These are phyloP conservation scores for Myotis brandtii DNA, from an alignment of 2,113 vertebrate genomes.

Conservation along the genomic window DNA sequence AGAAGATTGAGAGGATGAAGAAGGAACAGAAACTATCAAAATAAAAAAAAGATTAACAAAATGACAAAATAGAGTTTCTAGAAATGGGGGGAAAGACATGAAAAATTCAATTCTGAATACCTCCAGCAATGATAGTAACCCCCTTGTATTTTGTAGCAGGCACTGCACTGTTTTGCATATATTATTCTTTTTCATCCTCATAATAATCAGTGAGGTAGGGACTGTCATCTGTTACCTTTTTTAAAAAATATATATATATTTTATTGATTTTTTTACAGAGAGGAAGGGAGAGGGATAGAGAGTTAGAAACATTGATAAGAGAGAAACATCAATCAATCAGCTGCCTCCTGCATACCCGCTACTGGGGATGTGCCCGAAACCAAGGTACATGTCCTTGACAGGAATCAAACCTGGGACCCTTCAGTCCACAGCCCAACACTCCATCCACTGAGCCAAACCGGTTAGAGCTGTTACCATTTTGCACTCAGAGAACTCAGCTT, in stretches of 20 bases:
- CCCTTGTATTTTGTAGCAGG: not conserved
- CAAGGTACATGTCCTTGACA: too few relatives aligned
- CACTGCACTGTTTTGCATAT: rapidly evolving
- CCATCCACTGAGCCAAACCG: too few relatives aligned
- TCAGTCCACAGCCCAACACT: too few relatives aligned
- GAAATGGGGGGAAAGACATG: not conserved
- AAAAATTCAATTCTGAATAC: not conserved
- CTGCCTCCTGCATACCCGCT: too few relatives aligned
- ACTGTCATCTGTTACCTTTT: not conserved
- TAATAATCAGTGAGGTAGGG: not conserved
- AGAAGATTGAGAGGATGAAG: not conserved
- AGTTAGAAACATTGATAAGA: too few relatives aligned
- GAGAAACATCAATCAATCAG: too few relatives aligned
- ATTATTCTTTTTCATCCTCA: not conserved
- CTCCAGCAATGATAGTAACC: not conserved
- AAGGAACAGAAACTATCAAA: not conserved
- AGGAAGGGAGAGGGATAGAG: too few relatives aligned
- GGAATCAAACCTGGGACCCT: too few relatives aligned
- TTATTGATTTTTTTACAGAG: too few relatives aligned
- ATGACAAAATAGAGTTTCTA: not conserved
- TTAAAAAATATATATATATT: too few relatives aligned
- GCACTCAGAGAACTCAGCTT: not conserved
- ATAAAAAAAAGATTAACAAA: not conserved
- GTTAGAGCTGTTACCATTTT: not conserved
- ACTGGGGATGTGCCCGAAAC: too few relatives aligned